A percentile compares a stretch with the other conserved stretches of the same genome.
Evolutionary conservation across 2,797 vertebrate species (phyloP).

Genomic region (Threskiornis aethiopicus): DNA sequence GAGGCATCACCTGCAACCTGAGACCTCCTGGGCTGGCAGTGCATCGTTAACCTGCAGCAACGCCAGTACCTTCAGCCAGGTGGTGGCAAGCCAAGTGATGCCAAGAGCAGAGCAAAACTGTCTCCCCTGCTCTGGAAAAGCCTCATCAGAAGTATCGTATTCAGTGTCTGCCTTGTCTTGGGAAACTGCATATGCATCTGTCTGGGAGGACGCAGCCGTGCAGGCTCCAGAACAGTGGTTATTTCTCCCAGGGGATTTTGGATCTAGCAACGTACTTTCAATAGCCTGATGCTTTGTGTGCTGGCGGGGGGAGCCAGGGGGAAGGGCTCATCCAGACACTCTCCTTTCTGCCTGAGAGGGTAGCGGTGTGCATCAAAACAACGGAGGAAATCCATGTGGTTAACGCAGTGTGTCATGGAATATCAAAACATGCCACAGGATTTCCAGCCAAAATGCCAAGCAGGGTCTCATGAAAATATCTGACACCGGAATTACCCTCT

Average conservation of each 20-base stretch:
- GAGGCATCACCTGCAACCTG: not conserved
- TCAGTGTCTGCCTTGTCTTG: not conserved
- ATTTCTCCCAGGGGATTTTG: not conserved
- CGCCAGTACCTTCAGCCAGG: not conserved
- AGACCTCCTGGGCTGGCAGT: not conserved
- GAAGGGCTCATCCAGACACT: not conserved
- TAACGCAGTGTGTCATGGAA: not conserved
- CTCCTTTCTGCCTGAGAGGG: not conserved
- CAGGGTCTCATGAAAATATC: constrained; percentile 44
- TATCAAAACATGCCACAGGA: constrained; percentile 49
- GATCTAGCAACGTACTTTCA: not conserved
- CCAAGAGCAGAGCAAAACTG: not conserved
- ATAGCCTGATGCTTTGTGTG: not conserved
- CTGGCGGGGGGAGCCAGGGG: not conserved
- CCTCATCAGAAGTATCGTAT: not conserved
- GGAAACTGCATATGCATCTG: not conserved
- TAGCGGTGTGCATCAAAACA: not conserved
- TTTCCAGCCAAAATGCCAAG: constrained; percentile 48
- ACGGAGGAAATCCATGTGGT: not conserved
- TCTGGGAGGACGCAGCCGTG: not conserved
- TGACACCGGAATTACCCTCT: constrained; percentile 38
- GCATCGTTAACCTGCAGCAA: not conserved
- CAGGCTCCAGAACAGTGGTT: constrained; percentile 11
- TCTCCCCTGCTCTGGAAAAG: not conserved
- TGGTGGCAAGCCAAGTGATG: not conserved